Percentiles rank a stretch among this genome's conserved stretches.
Conservation (phyloP, 1,140 invertebrate genomes). For the Drosophila nigromelanica region DNA sequence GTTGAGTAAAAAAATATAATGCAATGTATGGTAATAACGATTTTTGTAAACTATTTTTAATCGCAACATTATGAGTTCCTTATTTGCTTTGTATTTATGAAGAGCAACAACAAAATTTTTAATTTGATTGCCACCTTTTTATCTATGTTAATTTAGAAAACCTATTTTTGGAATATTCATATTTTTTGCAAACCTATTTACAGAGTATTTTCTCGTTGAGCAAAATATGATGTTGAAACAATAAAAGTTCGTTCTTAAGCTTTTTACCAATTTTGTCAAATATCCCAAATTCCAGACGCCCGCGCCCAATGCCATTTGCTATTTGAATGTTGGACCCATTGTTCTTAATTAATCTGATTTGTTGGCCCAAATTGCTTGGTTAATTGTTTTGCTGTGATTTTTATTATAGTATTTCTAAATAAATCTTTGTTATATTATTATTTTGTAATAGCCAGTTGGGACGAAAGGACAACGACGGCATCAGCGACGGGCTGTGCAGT, state of each 20-base stretch:
- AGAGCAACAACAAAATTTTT: too few relatives aligned
- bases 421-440: slow-evolving; percentile 44
- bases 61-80: too few relatives aligned
- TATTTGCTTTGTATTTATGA: too few relatives aligned
- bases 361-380: slow-evolving; percentile 37
- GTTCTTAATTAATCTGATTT: slow-evolving; percentile 54
- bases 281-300: neutral
- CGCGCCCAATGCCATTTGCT: neutral
- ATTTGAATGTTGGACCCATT: slow-evolving; percentile 25
- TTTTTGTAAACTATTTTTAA: too few relatives aligned
- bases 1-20: too few relatives aligned
- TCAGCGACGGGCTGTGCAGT: slow-evolving; percentile 4
- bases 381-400: slow-evolving; percentile 45
- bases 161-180: too few relatives aligned
- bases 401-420: slow-evolving; percentile 30
- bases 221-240: neutral
- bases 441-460: slow-evolving; percentile 1
- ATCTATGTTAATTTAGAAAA: too few relatives aligned
- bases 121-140: too few relatives aligned
- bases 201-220: neutral
- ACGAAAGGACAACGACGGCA: neutral
- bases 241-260: neutral
- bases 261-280: neutral
- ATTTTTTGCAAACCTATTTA: neutral
- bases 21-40: too few relatives aligned